Base-by-base conservation (phyloP, 2,888 invertebrate genomes). In the Tachina fera region DNA sequence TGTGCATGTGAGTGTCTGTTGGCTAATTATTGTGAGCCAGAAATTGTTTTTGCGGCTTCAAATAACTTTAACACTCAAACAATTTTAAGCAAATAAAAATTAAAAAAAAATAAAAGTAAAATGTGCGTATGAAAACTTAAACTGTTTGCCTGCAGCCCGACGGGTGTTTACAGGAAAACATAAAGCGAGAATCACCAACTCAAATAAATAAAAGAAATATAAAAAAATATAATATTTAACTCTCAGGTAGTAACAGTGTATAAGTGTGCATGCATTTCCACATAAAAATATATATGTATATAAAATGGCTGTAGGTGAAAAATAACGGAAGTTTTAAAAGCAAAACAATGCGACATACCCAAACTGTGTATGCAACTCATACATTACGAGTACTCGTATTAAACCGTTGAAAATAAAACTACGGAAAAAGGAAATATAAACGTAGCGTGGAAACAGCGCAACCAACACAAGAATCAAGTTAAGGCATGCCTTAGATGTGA, bases 111-210 rank as follows among this genome's bases (percentile, higher is more conserved):
- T 70, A 68, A 74, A 19, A 83, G 31, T 19, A 31, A 72, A 74
- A 60, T 68, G 22, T 41, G 78, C 68, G 22, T 60, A 65, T 72
- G 72, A 74, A 63, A 81, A 68, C 67, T 67, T 67, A 67, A 80
- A 81, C 72, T 80, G 76, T 84, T 84, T 60, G 53, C 68, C 77
- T 60, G 53, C 68, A 61, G 41, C 68, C 84, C 68, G n/a, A 56
- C 70, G 84, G 61, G 41, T 41, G 74, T 74, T 70, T 75, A 10
- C 60, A 53, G 75, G 19, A 71, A 75, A 49, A 51, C 41, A 79
- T 51, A 56, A 72, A 83, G 63, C 16, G 16, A 31, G 13, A 71
- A 77, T 9, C 58, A 45, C 16, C 45, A 72, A 53, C 39, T 11
- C 22, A 49, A 80, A 65, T 22, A 71, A 58, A 49, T 39, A 72